Evolutionary conservation across 2,888 invertebrate genomes (phyloP).

Genomic region (Patella pellucida): DNA sequence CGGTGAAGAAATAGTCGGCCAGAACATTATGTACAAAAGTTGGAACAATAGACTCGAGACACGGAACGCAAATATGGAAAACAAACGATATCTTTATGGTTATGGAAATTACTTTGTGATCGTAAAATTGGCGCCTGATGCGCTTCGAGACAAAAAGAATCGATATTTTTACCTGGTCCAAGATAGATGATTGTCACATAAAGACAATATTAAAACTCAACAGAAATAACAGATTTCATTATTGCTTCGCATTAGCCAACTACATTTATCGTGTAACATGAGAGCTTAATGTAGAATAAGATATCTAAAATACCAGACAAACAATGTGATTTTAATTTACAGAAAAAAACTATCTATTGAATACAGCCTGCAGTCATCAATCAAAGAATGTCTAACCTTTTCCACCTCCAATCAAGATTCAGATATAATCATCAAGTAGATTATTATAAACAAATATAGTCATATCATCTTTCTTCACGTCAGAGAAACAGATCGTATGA

Average conservation of each 20-base stretch:
- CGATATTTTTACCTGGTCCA: conserved; percentile 2
- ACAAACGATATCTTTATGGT: conserved; percentile 3
- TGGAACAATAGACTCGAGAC: conserved; percentile 5
- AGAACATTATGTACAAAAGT: background rate
- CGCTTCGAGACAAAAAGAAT: conserved; percentile 8
- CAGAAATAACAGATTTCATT: background rate
- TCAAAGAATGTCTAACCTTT: background rate
- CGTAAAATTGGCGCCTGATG: conserved; percentile 4
- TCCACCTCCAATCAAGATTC: background rate
- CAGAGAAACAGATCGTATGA: too few species aligned
- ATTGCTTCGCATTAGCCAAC: conserved; percentile 9
- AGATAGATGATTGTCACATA: conserved; percentile 2
- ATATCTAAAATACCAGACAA: background rate
- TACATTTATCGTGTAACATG: background rate
- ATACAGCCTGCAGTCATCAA: background rate
- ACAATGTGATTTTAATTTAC: conserved; percentile 1
- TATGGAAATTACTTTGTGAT: conserved; percentile 11
- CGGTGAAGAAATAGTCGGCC: background rate
- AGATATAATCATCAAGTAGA: too few species aligned
- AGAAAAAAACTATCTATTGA: background rate
- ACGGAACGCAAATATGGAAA: conserved; percentile 10
- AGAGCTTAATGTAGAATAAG: conserved; percentile 7
- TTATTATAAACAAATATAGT: too few species aligned
- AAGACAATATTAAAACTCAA: background rate
- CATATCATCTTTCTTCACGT: too few species aligned